Percentiles rank a stretch among this genome's conserved stretches.
phyloP scores from a whole-genome alignment of 2,888 invertebrate genomes.

The Oxystoma pomonae region DNA sequence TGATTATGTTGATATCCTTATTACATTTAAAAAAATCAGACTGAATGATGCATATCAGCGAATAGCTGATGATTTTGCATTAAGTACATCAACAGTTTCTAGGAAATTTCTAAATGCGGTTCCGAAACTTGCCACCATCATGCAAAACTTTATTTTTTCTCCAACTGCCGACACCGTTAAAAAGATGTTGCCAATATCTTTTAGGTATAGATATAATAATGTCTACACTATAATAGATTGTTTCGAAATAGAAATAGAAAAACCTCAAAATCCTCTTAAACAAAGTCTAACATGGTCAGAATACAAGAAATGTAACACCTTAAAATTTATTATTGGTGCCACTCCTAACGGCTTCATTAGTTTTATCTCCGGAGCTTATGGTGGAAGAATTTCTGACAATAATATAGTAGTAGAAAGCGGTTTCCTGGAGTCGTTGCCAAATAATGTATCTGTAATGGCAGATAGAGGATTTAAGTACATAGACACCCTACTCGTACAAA shows the following conservation, averaged over 20 bases:
- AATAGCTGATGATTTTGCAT: not conserved
- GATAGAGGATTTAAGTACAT: constrained; percentile 30
- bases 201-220: constrained; percentile 2
- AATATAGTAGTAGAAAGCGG: constrained; percentile 24
- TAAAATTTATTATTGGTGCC: constrained; percentile 29
- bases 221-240: constrained; percentile 38
- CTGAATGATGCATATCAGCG: not conserved
- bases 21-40: constrained; percentile 1
- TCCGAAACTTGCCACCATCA: not conserved
- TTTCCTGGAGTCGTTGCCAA: constrained; percentile 16
- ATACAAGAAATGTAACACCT: constrained; percentile 31
- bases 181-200: not conserved
- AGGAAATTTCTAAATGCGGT: not conserved
- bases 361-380: constrained; percentile 30
- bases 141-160: constrained; percentile 1
- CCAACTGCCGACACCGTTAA: not conserved
- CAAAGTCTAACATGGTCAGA: constrained; percentile 41
- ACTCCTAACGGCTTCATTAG: constrained; percentile 31
- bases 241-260: constrained; percentile 41
- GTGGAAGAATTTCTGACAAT: constrained; percentile 24
- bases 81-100: not conserved
- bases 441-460: constrained; percentile 21
- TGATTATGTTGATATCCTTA: not conserved
- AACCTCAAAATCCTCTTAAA: constrained; percentile 35
- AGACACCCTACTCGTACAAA: constrained; percentile 15